Conservation (phyloP, 2,797 vertebrate genomes). For the Picus viridis region DNA sequence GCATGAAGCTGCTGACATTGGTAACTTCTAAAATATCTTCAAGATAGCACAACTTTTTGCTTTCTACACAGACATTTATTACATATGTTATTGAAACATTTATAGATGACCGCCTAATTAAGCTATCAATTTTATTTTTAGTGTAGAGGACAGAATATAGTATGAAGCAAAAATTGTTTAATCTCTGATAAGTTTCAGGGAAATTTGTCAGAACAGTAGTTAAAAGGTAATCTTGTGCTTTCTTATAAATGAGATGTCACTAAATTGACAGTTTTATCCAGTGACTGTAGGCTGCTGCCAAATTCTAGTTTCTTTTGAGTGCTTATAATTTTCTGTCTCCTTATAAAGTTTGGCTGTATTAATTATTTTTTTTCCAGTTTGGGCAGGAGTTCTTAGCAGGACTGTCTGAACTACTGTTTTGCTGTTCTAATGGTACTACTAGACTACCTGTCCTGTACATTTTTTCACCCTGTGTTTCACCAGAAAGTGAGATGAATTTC, state of each 20-base stretch:
- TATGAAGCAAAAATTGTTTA: background rate
- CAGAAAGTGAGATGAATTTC: background rate
- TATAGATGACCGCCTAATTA: background rate
- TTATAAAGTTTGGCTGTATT: accelerated
- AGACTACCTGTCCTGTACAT: background rate
- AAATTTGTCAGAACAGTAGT: background rate
- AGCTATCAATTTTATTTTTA: background rate
- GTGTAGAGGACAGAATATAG: background rate
- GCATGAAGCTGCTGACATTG: background rate
- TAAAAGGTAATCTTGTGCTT: background rate
- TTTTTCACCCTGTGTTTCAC: background rate
- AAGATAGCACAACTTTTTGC: background rate
- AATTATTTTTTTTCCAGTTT: background rate
- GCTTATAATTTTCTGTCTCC: background rate
- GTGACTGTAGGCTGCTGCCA: background rate
- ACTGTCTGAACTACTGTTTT: background rate
- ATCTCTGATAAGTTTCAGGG: background rate
- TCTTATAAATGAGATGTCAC: background rate
- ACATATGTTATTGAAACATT: background rate
- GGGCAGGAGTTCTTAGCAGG: background rate
- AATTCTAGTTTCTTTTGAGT: background rate
- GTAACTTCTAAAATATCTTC: background rate
- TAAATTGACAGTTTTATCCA: background rate
- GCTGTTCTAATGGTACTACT: background rate
- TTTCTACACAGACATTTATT: background rate